phyloP scores from a whole-genome alignment of 2,113 vertebrate genomes.

The Gobiocypris rarus region DNA sequence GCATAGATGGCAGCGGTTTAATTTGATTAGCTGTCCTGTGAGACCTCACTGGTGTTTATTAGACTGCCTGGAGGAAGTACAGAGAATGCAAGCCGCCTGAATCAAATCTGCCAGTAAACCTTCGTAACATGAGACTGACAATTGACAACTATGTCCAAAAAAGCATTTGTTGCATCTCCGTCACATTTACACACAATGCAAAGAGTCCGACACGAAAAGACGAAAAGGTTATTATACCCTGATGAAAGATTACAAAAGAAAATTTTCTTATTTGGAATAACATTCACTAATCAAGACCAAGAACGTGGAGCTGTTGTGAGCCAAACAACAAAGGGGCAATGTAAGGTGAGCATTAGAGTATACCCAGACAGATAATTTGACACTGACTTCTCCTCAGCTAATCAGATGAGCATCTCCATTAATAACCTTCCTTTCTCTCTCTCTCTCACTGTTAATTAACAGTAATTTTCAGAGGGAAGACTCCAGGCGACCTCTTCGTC shows the following conservation, averaged over 20 bases:
- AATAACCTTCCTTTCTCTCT: constrained; percentile 25
- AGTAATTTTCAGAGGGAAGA: not conserved
- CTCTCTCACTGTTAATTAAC: constrained; percentile 16
- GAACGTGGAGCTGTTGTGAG: not conserved
- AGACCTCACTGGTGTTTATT: constrained; percentile 12
- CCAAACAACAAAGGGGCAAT: not conserved
- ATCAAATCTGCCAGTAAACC: not conserved
- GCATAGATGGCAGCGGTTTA: not conserved
- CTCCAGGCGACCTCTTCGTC: constrained; percentile 1
- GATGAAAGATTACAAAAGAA: not conserved
- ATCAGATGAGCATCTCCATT: constrained; percentile 34
- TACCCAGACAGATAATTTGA: constrained; percentile 2
- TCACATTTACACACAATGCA: not conserved
- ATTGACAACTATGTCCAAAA: not conserved
- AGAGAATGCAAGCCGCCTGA: not conserved
- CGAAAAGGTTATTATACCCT: not conserved
- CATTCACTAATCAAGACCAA: not conserved
- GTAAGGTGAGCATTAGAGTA: not conserved
- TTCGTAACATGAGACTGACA: not conserved
- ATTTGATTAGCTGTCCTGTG: constrained; percentile 25
- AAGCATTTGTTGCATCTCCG: not conserved
- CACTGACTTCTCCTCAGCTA: constrained; percentile 29
- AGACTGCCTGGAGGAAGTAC: constrained; percentile 1
- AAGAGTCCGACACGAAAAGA: not conserved
- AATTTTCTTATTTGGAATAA: not conserved